Conservation (phyloP, 2,888 invertebrate species). For the Acanthacorydalis orientalis region DNA sequence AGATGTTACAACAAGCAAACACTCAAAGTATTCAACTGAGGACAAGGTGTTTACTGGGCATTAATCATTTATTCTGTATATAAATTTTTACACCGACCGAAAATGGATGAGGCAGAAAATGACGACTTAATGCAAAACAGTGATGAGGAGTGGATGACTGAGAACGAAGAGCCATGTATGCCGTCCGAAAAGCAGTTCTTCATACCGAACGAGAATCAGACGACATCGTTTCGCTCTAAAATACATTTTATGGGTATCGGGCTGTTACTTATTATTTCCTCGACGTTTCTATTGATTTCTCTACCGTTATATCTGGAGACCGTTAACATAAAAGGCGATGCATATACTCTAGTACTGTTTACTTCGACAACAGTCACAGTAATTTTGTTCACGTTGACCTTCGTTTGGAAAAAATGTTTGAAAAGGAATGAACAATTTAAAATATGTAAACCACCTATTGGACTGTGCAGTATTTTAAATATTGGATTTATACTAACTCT, state of each 20-base stretch:
- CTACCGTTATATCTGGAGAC: constrained; percentile 33
- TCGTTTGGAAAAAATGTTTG: constrained; percentile 16
- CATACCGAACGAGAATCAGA: constrained; percentile 13
- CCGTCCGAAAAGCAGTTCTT: constrained; percentile 19
- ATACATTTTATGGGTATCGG: constrained; percentile 29
- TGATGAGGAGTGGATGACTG: constrained; percentile 23
- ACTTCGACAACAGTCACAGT: constrained; percentile 17
- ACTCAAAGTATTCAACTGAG: too few relatives aligned
- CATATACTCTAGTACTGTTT: constrained; percentile 20
- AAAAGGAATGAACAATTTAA: constrained; percentile 14
- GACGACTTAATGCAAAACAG: constrained; percentile 22
- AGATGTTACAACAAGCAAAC: too few relatives aligned
- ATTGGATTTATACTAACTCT: constrained; percentile 27
- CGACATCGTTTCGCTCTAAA: constrained; percentile 21
- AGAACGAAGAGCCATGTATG: constrained; percentile 21
- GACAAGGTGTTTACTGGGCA: too few relatives aligned
- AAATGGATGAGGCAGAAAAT: constrained; percentile 20
- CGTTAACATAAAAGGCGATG: constrained; percentile 20
- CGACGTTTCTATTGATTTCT: constrained; percentile 30
- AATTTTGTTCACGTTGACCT: constrained; percentile 16
- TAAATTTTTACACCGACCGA: not conserved
- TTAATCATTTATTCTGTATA: too few relatives aligned
- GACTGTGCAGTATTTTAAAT: constrained; percentile 24
- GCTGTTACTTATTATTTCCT: constrained; percentile 26
- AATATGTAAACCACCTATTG: constrained; percentile 21